Conservation (phyloP, 2,113 vertebrate genomes). For the Prochilodus magdalenae region DNA sequence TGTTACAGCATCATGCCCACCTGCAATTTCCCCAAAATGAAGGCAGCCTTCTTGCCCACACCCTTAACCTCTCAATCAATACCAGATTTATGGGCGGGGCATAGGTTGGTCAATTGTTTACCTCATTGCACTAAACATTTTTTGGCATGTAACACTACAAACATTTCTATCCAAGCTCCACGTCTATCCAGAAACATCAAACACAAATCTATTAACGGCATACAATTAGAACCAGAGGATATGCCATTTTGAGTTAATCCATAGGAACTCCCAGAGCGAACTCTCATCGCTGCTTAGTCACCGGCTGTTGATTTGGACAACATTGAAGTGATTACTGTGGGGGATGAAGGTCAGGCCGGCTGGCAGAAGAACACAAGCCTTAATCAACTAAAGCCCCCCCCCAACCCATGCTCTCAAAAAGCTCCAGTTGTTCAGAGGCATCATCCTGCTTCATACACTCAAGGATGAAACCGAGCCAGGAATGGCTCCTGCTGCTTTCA, state of each 20-base stretch:
- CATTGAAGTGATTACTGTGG: slow-evolving; percentile 30
- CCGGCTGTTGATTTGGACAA: slow-evolving; percentile 23
- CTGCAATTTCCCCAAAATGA: too few species aligned
- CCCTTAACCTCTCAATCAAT: too few species aligned
- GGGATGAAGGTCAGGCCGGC: slow-evolving; percentile 21
- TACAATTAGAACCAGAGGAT: background rate
- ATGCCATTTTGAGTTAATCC: background rate
- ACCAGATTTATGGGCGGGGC: too few species aligned
- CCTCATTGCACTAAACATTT: too few species aligned
- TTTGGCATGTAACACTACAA: too few species aligned
- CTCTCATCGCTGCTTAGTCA: slow-evolving; percentile 7
- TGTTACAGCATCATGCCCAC: too few species aligned
- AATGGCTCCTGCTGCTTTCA: slow-evolving; percentile 29
- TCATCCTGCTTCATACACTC: slow-evolving; percentile 17
- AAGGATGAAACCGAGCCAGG: background rate
- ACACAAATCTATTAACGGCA: background rate
- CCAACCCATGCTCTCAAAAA: slow-evolving; percentile 11
- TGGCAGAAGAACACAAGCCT: slow-evolving; percentile 30
- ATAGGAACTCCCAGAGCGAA: background rate
- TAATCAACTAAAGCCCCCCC: slow-evolving; percentile 3
- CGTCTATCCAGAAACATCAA: background rate
- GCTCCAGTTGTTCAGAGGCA: slow-evolving; percentile 44
- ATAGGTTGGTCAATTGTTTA: too few species aligned
- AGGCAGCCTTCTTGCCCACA: too few species aligned
- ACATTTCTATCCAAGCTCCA: background rate